Percentiles rank a stretch among this genome's conserved stretches.
phyloP scores from a whole-genome alignment of 2,888 invertebrate species.

The Pseudococcus longispinus region DNA sequence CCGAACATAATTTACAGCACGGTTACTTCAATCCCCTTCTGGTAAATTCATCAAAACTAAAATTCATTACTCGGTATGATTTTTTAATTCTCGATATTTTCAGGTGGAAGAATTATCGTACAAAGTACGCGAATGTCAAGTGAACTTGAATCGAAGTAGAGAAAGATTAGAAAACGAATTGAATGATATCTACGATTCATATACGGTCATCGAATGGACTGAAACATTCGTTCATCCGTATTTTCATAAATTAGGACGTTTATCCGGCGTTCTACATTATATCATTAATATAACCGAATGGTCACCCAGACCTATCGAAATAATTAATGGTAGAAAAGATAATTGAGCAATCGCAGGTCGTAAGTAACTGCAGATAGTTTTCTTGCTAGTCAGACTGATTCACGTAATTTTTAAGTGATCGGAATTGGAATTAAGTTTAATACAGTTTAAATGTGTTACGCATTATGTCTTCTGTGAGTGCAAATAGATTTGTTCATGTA shows the following conservation, averaged over 20 bases:
- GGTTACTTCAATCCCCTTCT: conserved; percentile 35
- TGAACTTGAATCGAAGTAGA: not conserved
- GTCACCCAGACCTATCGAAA: conserved; percentile 10
- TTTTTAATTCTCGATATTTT: not conserved
- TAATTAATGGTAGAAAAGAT: not conserved
- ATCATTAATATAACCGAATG: conserved; percentile 40
- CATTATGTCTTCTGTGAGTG: not conserved
- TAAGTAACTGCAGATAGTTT: not conserved
- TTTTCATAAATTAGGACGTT: not conserved
- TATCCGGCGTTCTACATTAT: conserved; percentile 27
- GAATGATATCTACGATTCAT: conserved; percentile 31
- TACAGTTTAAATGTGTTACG: not conserved
- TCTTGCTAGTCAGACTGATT: not conserved
- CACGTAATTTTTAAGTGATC: not conserved
- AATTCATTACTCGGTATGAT: not conserved
- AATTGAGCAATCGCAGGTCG: not conserved
- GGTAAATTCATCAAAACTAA: not conserved
- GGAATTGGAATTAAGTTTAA: not conserved
- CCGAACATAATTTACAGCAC: conserved; percentile 34
- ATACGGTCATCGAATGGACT: conserved; percentile 36
- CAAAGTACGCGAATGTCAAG: conserved; percentile 27
- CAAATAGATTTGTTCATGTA: not conserved
- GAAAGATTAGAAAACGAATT: not conserved
- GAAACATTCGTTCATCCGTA: conserved; percentile 42
- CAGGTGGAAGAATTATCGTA: conserved; percentile 28